Evolutionary conservation across 2,113 vertebrate genomes (phyloP).

Genomic region (Ophiodon elongatus): DNA sequence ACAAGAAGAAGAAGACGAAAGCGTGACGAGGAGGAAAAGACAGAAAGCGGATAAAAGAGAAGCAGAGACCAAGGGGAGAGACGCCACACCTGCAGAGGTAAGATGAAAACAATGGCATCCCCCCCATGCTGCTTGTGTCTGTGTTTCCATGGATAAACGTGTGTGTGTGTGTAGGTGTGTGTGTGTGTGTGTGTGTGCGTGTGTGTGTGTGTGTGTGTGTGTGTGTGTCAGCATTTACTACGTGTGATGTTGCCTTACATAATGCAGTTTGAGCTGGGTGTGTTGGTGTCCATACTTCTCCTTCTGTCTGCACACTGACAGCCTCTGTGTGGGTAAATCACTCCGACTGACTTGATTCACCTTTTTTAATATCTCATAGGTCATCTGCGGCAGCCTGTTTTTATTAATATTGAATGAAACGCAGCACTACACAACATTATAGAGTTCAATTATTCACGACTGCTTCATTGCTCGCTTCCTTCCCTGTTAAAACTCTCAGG

Average conservation of each 20-base stretch:
- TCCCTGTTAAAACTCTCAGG: neutral
- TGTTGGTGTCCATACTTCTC: too few relatives aligned
- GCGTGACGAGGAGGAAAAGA: neutral
- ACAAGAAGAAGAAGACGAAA: neutral
- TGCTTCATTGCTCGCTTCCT: neutral
- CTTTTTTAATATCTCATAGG: constrained; percentile 7
- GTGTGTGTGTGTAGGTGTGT: constrained; percentile 20
- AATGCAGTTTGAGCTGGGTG: constrained; percentile 36
- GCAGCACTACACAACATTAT: constrained; percentile 40
- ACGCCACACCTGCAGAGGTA: constrained; percentile 67
- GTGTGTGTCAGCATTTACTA: neutral
- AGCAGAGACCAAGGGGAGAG: neutral
- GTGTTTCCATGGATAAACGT: constrained; percentile 1
- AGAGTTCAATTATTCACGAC: constrained; percentile 54
- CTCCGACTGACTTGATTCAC: constrained; percentile 34
- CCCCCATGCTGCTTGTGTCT: constrained; percentile 13
- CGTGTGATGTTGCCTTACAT: constrained; percentile 54
- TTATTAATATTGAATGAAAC: constrained; percentile 63
- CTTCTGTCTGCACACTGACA: neutral
- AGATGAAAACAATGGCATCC: constrained; percentile 44
- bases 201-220: constrained; percentile 9
- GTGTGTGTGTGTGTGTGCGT: constrained; percentile 23
- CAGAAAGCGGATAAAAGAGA: neutral
- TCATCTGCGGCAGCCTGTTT: constrained; percentile 29
- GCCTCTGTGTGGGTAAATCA: neutral